Percentiles rank a stretch among this genome's conserved stretches.
Conservation (phyloP, 2,113 vertebrate species). For the Setophaga kirtlandii region DNA sequence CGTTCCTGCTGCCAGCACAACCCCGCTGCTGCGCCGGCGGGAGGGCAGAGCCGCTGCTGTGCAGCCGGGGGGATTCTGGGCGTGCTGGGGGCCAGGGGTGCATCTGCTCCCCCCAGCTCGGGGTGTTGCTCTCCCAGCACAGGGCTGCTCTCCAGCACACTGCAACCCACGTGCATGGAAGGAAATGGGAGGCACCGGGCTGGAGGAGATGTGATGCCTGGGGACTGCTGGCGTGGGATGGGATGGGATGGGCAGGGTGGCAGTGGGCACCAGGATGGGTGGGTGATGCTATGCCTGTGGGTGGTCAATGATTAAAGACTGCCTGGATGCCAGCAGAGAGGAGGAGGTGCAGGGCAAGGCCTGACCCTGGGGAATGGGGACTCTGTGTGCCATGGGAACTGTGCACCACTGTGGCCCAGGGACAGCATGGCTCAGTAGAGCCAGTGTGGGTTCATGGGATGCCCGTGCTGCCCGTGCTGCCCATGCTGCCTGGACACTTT, state of each 20-base stretch:
- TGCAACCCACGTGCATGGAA: not conserved
- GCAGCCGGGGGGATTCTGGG: not conserved
- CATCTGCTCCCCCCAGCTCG: accelerated
- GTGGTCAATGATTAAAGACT: not conserved
- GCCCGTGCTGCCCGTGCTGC: accelerated
- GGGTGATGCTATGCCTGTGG: not conserved
- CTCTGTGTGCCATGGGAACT: accelerated
- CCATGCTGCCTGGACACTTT: accelerated
- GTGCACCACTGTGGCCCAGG: accelerated
- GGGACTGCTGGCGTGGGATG: accelerated
- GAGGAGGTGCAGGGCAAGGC: accelerated
- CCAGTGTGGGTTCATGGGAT: accelerated
- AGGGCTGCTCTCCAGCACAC: not conserved
- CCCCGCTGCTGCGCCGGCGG: not conserved
- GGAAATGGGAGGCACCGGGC: accelerated
- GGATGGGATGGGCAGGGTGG: not conserved
- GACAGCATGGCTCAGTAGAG: not conserved
- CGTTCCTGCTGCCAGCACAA: not conserved
- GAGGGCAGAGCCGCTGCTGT: accelerated
- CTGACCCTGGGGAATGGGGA: accelerated
- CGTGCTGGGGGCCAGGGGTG: not conserved
- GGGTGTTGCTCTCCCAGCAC: not conserved
- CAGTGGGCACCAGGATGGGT: accelerated
- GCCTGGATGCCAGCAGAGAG: not conserved
- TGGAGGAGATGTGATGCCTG: not conserved